Conservation (phyloP, 2,797 vertebrate species). For the Artibeus jamaicensis region DNA sequence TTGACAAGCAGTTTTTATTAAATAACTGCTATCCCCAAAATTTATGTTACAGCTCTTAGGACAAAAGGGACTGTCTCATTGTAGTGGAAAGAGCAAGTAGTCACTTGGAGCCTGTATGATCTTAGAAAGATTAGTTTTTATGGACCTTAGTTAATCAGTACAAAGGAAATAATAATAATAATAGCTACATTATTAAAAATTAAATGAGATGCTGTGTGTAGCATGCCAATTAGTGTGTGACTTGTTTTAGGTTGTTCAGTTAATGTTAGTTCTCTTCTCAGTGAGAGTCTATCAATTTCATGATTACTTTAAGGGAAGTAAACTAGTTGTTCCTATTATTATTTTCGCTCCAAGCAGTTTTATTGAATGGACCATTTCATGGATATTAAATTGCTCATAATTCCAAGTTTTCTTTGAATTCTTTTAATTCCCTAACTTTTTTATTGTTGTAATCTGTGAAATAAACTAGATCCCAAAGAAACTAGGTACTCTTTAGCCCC, state of each 20-base stretch:
- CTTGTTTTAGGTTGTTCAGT: not conserved
- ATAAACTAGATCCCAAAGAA: not conserved
- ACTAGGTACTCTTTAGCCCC: not conserved
- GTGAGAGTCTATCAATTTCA: not conserved
- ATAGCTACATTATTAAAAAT: not conserved
- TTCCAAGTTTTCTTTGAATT: constrained; percentile 43
- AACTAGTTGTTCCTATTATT: not conserved
- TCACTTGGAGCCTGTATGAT: not conserved
- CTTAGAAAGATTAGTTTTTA: constrained; percentile 32
- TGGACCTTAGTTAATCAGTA: not conserved
- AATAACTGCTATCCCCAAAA: not conserved
- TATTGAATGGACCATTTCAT: constrained; percentile 2
- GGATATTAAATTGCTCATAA: constrained; percentile 18
- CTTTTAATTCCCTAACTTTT: constrained; percentile 43
- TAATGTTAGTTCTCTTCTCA: constrained; percentile 37
- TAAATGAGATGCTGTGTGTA: not conserved
- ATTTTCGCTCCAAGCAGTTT: constrained; percentile 8
- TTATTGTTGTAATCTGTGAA: not conserved
- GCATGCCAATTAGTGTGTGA: not conserved
- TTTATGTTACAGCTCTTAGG: not conserved
- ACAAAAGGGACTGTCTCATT: not conserved
- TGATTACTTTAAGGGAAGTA: not conserved
- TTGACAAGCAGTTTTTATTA: constrained; percentile 37
- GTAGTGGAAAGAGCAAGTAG: not conserved
- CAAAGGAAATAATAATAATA: not conserved